A percentile compares a stretch with the other conserved stretches of the same genome.
phyloP scores from a whole-genome alignment of 2,888 invertebrate species.

The Lochmaea capreae region DNA sequence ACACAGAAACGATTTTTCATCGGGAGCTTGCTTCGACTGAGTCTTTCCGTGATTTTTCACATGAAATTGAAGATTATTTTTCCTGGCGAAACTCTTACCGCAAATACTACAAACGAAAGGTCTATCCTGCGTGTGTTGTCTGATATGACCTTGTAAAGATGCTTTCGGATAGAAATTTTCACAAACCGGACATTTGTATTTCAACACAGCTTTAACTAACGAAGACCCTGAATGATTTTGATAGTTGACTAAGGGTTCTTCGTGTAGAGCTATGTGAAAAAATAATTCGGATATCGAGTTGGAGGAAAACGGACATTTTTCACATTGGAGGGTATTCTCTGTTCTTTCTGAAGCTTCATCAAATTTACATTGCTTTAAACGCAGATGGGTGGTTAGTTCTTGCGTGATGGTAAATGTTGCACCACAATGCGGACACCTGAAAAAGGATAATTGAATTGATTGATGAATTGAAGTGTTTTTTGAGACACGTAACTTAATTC shows the following conservation, averaged over 20 bases:
- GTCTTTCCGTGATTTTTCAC: slow-evolving; percentile 63
- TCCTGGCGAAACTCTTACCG: slow-evolving; percentile 73
- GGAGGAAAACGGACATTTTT: slow-evolving; percentile 72
- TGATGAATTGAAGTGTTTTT: too few species aligned
- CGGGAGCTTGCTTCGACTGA: slow-evolving; percentile 16
- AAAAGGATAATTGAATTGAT: slow-evolving; percentile 51
- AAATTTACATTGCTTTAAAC: slow-evolving; percentile 71
- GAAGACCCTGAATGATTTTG: slow-evolving; percentile 53
- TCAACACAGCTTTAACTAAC: slow-evolving; percentile 60
- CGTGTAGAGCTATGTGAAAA: slow-evolving; percentile 79
- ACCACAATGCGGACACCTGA: slow-evolving; percentile 80
- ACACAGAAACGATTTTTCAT: slow-evolving; percentile 61
- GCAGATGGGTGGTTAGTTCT: slow-evolving; percentile 80
- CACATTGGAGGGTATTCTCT: slow-evolving; percentile 65
- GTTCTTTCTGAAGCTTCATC: slow-evolving; percentile 45
- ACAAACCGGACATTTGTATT: slow-evolving; percentile 77
- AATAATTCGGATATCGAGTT: slow-evolving; percentile 78
- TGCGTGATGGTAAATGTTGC: slow-evolving; percentile 77
- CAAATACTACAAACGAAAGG: slow-evolving; percentile 77
- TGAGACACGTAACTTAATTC: too few species aligned
- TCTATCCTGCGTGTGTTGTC: slow-evolving; percentile 80
- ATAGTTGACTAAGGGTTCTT: slow-evolving; percentile 63
- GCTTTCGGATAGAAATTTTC: slow-evolving; percentile 73
- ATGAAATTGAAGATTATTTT: slow-evolving; percentile 75
- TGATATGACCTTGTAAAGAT: slow-evolving; percentile 76